phyloP scores from a whole-genome alignment of 2,113 vertebrate species.

The Phocoena phocoena region DNA sequence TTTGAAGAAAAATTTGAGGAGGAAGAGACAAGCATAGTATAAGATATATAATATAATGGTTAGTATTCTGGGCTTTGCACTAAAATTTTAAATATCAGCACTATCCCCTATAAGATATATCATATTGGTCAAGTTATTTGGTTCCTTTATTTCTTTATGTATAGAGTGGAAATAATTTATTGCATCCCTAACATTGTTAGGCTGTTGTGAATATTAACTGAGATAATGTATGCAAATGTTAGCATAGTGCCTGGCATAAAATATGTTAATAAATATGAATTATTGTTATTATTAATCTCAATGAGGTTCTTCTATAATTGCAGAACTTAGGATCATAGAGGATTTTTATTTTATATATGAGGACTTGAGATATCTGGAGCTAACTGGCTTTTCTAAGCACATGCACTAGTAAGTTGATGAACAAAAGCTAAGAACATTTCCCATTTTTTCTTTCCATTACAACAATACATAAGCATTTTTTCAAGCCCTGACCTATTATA shows the following conservation, averaged over 20 bases:
- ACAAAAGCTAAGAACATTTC: not conserved
- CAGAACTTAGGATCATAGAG: not conserved
- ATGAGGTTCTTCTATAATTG: not conserved
- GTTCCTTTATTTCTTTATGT: not conserved
- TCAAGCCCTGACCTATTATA: not conserved
- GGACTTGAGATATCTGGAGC: not conserved
- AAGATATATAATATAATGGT: not conserved
- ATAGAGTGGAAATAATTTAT: not conserved
- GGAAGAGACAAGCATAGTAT: not conserved
- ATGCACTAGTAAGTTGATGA: not conserved
- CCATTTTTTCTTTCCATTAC: not conserved
- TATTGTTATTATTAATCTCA: not conserved
- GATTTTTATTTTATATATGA: conserved; percentile 10
- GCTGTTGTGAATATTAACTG: not conserved
- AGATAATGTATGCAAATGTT: not conserved
- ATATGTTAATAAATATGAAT: not conserved
- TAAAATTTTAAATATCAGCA: not conserved
- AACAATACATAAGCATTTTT: not conserved
- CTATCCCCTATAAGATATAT: not conserved
- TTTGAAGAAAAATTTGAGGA: not conserved
- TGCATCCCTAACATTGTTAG: not conserved
- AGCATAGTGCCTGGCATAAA: not conserved
- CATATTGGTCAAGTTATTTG: not conserved
- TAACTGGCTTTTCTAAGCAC: not conserved
- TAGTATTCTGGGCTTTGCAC: not conserved